Percentiles rank a stretch among this genome's conserved stretches.
Evolutionary conservation across 2,797 vertebrate genomes (phyloP).

Genomic region (Etheostoma nigrum): DNA sequence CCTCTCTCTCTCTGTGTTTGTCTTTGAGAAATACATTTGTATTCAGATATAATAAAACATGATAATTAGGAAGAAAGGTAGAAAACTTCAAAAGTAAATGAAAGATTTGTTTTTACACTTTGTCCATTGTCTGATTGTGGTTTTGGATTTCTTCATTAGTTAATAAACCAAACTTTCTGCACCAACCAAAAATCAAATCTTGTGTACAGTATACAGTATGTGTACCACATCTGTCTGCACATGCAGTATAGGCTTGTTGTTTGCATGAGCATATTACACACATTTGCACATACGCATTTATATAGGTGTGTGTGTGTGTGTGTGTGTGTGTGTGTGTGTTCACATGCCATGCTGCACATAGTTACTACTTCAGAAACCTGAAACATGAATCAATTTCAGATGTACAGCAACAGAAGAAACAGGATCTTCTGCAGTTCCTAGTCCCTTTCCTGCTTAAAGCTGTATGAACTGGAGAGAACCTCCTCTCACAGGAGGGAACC

Average conservation of each 20-base stretch:
- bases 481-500: conserved; percentile 47
- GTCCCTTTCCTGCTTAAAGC: conserved; percentile 38
- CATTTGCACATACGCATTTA: neutral
- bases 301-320: too few species aligned
- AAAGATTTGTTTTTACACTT: neutral
- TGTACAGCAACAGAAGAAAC: neutral
- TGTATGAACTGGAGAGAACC: conserved; percentile 64
- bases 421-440: conserved; percentile 3
- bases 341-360: neutral
- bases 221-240: neutral
- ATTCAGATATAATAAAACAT: conserved; percentile 25
- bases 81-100: neutral
- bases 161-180: conserved; percentile 6
- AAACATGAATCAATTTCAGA: neutral
- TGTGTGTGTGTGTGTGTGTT: neutral
- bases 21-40: conserved; percentile 16
- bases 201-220: too few species aligned
- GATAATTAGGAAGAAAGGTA: conserved; percentile 12
- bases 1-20: neutral
- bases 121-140: neutral
- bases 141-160: neutral
- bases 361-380: neutral
- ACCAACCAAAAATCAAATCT: neutral
- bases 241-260: neutral
- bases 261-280: neutral